Base-by-base conservation (phyloP, 2,888 invertebrate genomes). In the Trachelus tabidus region DNA sequence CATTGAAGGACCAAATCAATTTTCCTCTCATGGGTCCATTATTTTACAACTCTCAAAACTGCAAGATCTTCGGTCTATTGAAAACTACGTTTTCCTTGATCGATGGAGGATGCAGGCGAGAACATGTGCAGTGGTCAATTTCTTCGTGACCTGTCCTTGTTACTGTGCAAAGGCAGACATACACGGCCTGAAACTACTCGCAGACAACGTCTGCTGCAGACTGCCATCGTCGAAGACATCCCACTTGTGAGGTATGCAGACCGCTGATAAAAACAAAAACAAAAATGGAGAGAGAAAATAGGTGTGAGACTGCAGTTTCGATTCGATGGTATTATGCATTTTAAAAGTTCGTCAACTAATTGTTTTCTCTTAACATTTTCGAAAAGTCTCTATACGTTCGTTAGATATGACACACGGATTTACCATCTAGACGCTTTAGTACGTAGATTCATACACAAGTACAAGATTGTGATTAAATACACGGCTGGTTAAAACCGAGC, bases 1-100 rank as follows among this genome's bases (percentile, higher is more conserved):
- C 87, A 90, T 81, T 89, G 85, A 89, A 80, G 35, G 73, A 12
- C 12, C 23, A 23, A 56, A 56, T 69, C 31, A 34, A 68, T 68
- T 40, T 35, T 35, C n/a, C 35, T 37, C 37, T 74, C 40, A 30
- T 37, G 74, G 73, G 73, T 77, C 73, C 75, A 15, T 68, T 31
- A 73, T 56, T 73, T 35, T 37, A 23, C 56, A 6, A 56, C 23
- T 56, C 23, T 23, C 56, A 56, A 56, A 56, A 56, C 56, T 56
- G 56, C 56, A 56, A 56, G 56, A 56, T 56, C 56, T 56, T 23
- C 9, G 56, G 56, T 56, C 56, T 9, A 56, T 23, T 56, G 56
- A 56, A 56, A 56, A 56, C 56, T 23, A 56, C 6, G 56, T 56
- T 56, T 56, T 56, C 56, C 56, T 56, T 56, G 56, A 23, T 23